Base-by-base conservation (phyloP, 2,113 vertebrate species). In the Lepus europaeus region DNA sequence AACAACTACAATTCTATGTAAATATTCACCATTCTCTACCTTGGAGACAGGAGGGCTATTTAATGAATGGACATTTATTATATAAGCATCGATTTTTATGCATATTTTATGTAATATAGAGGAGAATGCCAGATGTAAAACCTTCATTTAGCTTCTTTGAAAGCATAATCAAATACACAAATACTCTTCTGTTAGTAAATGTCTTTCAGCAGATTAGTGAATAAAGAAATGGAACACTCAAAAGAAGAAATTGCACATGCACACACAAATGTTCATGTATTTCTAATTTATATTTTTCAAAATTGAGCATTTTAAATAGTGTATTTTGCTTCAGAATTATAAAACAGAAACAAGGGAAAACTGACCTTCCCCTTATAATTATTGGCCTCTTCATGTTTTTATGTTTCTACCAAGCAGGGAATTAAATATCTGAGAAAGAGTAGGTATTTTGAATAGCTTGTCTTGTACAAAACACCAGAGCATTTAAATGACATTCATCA, bases 171-270 rank as follows among this genome's bases (percentile, higher is more conserved):
- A 0, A 0, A 95, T 5, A 78, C 89, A 96, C 61, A 96, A 90
- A 36, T 69, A 61, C 29, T 81, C 79, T 95, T 90, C 80, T 95
- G 74, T 84, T 95, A 89, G 23, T 86, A 90, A 93, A 51, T 12
- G 51, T 77, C 84, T 94, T 96, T 88, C 81, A 98, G 95, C 5
- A 64, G 27, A n/a, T 94, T 91, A 91, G 83, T 93, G 91, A 81
- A 84, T 89, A 19, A 95, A 90, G 51, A 93, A 94, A 92, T 39
- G 73, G 78, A 93, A 91, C 39, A 96, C 36, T 90, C 29, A 93
- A 96, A 93, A 93, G n/a, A 91, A 89, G 27, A 90, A 73, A 87
- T 31, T 80, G 16, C 8, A 78, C 22, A 77, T 49, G 31, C 61
- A n/a, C n/a, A 73, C 9, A 77, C 51, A 9, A 5, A 20, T 16